These are phyloP conservation scores for Petrolisthes cinctipes DNA, from an alignment of 2,888 invertebrate species.

Conservation along the genomic window DNA sequence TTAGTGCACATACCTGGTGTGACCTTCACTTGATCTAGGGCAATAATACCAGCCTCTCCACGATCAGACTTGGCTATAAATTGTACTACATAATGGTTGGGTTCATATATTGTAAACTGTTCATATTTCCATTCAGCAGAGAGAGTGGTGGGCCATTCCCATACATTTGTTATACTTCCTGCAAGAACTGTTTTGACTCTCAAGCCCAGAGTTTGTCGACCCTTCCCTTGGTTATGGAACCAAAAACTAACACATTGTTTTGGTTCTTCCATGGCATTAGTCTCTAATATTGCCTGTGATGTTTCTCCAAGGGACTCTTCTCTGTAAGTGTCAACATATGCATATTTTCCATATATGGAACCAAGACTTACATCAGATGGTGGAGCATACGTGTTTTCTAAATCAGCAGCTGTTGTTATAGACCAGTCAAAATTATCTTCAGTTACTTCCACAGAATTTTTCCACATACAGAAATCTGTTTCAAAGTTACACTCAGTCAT, in stretches of 20 bases:
- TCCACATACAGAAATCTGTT: slow-evolving; percentile 46
- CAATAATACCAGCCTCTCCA: slow-evolving; percentile 37
- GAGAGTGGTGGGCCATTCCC: not conserved
- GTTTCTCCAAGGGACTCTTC: not conserved
- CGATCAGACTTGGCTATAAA: slow-evolving; percentile 33
- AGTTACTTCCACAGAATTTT: slow-evolving; percentile 24
- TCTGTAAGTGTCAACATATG: slow-evolving; percentile 42
- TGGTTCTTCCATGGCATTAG: slow-evolving; percentile 31
- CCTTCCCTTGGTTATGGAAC: slow-evolving; percentile 42
- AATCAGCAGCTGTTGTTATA: slow-evolving; percentile 29
- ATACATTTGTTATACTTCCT: not conserved
- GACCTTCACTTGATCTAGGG: slow-evolving; percentile 44
- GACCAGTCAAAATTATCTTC: slow-evolving; percentile 59
- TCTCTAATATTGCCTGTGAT: slow-evolving; percentile 28
- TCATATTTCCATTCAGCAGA: slow-evolving; percentile 46
- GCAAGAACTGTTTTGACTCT: slow-evolving; percentile 14
- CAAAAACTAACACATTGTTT: slow-evolving; percentile 45
- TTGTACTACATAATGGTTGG: slow-evolving; percentile 14
- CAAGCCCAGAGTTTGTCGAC: slow-evolving; percentile 11
- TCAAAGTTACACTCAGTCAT: slow-evolving; percentile 51
- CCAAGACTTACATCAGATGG: slow-evolving; percentile 44
- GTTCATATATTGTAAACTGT: slow-evolving; percentile 22
- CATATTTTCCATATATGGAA: slow-evolving; percentile 40
- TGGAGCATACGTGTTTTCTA: slow-evolving; percentile 34
- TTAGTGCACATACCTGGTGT: slow-evolving; percentile 26